These are phyloP conservation scores for Eufriesea mexicana DNA, from an alignment of 1,140 invertebrate genomes.

Conservation along the genomic window DNA sequence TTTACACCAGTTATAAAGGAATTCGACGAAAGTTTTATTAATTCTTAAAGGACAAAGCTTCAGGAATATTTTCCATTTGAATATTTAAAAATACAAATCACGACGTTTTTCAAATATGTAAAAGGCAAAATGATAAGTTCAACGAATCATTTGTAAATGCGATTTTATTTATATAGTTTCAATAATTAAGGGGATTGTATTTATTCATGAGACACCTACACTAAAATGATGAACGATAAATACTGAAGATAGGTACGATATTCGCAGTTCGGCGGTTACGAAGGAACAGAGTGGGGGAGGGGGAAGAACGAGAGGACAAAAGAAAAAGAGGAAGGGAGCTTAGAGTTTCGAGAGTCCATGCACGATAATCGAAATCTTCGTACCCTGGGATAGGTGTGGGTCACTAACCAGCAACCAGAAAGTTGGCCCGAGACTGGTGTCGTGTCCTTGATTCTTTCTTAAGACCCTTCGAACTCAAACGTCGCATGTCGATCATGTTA, in stretches of 20 bases:
- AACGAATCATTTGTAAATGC: background rate
- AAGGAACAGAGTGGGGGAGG: background rate
- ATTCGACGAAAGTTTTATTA: background rate
- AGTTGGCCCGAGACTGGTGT: constrained; percentile 59
- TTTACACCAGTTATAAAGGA: background rate
- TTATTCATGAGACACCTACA: constrained; percentile 42
- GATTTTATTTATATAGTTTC: background rate
- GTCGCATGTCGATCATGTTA: constrained; percentile 42
- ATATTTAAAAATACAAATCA: background rate
- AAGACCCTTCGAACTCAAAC: constrained; percentile 53
- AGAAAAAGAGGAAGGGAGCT: constrained; percentile 15
- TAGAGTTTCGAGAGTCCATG: constrained; percentile 26
- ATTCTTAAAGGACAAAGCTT: background rate
- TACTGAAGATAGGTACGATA: constrained; percentile 5
- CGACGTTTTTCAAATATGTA: background rate
- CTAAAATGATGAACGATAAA: constrained; percentile 9
- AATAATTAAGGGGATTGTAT: constrained; percentile 37
- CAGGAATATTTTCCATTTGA: background rate
- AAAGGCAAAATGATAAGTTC: background rate
- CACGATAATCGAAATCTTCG: constrained; percentile 54
- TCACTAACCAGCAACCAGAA: constrained; percentile 66
- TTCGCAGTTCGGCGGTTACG: background rate
- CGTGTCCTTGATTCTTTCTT: constrained; percentile 69
- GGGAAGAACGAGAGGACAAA: background rate
- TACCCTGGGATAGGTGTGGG: constrained; percentile 46